Evolutionary conservation across 2,113 vertebrate species (phyloP).

Genomic region (Alouatta palliata): DNA sequence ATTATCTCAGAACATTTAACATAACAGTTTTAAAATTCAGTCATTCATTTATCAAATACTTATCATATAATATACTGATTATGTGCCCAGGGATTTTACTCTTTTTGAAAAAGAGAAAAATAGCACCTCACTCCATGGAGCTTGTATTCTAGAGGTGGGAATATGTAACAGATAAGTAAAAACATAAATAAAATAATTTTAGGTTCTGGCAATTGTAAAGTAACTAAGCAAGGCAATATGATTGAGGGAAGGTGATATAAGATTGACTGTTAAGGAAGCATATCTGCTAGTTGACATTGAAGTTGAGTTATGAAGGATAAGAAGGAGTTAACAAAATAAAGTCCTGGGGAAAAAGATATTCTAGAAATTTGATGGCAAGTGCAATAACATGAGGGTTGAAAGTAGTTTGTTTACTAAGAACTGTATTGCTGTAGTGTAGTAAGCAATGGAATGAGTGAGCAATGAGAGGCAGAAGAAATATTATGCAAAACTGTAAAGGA

Average conservation of each 20-base stretch:
- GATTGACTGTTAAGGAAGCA: not conserved
- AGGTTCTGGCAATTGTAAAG: not conserved
- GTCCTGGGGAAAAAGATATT: not conserved
- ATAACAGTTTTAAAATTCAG: not conserved
- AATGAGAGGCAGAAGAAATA: not conserved
- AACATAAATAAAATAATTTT: not conserved
- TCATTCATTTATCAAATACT: not conserved
- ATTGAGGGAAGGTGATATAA: not conserved
- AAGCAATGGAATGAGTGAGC: not conserved
- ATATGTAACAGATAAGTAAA: not conserved
- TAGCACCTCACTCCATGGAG: not conserved
- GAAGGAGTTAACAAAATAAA: not conserved
- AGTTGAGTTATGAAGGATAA: not conserved
- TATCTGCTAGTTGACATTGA: not conserved
- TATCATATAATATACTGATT: not conserved
- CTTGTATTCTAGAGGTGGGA: not conserved
- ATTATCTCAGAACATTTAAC: not conserved
- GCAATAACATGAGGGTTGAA: not conserved
- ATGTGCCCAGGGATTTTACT: not conserved
- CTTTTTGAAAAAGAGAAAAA: not conserved
- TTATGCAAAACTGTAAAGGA: not conserved
- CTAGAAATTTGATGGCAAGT: not conserved
- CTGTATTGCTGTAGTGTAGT: rapidly evolving
- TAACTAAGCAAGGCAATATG: not conserved
- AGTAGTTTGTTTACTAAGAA: not conserved